These are phyloP conservation scores for Erythrolamprus reginae DNA, from an alignment of 2,113 vertebrate species.

Conservation along the genomic window DNA sequence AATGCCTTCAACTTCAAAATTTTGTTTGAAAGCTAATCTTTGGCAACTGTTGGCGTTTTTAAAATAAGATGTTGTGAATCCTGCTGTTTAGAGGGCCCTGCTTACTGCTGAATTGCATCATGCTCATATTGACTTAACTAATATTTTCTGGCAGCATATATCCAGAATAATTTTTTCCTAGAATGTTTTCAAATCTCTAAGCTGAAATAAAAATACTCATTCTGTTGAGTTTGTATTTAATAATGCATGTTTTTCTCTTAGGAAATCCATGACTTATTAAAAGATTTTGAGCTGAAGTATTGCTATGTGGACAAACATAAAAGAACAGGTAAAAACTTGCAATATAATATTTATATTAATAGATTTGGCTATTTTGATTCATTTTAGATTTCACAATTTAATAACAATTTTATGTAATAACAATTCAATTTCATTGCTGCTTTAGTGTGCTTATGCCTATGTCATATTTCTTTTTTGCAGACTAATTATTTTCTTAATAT, in stretches of 20 bases:
- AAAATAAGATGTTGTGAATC: conserved; percentile 9
- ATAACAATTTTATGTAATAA: neutral
- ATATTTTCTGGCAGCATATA: conserved; percentile 27
- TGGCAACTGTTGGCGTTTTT: conserved; percentile 18
- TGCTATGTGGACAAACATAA: conserved; percentile 98
- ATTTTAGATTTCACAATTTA: neutral
- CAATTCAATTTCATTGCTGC: neutral
- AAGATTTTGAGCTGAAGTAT: conserved; percentile 94
- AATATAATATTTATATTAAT: fast-evolving
- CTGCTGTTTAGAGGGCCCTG: neutral
- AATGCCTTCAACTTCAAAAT: neutral
- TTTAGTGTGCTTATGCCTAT: neutral
- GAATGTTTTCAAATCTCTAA: neutral
- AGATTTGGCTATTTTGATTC: fast-evolving
- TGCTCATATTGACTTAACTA: neutral
- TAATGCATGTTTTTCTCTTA: conserved; percentile 52
- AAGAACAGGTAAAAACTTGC: conserved; percentile 84
- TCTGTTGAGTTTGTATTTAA: conserved; percentile 8
- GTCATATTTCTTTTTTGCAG: neutral
- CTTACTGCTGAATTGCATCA: neutral
- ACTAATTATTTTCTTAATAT: neutral
- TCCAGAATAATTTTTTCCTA: conserved; percentile 31
- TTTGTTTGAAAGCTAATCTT: neutral
- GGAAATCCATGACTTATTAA: conserved; percentile 94
- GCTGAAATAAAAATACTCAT: neutral